These are phyloP conservation scores for Rhadinocentrus ornatus DNA, from an alignment of 2,797 vertebrate genomes.

Conservation along the genomic window DNA sequence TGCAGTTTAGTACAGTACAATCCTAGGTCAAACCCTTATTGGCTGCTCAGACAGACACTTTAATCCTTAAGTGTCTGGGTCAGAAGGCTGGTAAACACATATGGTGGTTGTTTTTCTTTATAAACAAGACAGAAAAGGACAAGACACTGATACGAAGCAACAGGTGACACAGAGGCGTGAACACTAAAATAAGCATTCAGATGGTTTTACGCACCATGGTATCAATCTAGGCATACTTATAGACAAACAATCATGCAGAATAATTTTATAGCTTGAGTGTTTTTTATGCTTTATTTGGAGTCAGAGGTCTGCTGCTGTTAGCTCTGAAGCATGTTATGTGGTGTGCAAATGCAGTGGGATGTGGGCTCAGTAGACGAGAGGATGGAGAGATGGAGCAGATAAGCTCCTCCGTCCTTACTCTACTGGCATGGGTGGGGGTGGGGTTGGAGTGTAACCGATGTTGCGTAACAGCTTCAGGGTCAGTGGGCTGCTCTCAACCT, in stretches of 20 bases:
- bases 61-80: constrained; percentile 36
- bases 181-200: no score
- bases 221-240: no score
- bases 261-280: no score
- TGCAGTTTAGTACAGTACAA: neutral
- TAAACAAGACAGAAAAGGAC: neutral
- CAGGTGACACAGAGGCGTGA: no score
- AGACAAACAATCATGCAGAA: no score
- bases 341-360: constrained; percentile 16
- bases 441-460: neutral
- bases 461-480: constrained; percentile 65
- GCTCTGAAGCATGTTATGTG: constrained; percentile 9
- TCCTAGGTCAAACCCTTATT: constrained; percentile 33
- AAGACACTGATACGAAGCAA: neutral
- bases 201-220: neutral
- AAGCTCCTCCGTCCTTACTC: constrained; percentile 39
- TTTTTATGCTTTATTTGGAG: neutral
- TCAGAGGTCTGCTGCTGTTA: neutral
- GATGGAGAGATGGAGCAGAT: constrained; percentile 40
- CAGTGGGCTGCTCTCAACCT: constrained; percentile 55
- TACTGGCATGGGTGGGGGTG: neutral
- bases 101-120: neutral
- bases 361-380: constrained; percentile 42
- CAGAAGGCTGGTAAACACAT: constrained; percentile 11
- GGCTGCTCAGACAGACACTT: constrained; percentile 24